phyloP scores from a whole-genome alignment of 1,140 invertebrate species.

The Chionoecetes opilio region DNA sequence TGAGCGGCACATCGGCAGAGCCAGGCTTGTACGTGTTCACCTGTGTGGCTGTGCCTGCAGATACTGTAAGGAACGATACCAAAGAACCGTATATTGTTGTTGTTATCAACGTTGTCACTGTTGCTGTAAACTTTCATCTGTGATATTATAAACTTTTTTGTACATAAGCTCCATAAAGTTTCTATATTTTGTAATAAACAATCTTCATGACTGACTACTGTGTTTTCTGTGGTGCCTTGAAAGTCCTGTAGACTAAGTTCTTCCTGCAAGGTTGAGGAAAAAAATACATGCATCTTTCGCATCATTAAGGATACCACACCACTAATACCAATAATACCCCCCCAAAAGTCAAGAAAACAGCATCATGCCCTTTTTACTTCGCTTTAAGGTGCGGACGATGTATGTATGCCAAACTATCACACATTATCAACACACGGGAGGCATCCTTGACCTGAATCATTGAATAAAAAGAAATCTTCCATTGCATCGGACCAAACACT shows the following conservation, averaged over 20 bases:
- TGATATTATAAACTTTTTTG: slow-evolving; percentile 72
- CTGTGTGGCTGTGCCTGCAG: background rate
- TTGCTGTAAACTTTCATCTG: slow-evolving; percentile 54
- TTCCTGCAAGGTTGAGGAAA: background rate
- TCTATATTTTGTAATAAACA: slow-evolving; percentile 78
- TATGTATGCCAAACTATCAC: no score
- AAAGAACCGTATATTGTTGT: slow-evolving; percentile 72
- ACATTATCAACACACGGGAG: no score
- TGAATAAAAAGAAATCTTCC: no score
- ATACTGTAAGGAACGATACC: slow-evolving; percentile 66
- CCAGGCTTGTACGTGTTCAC: background rate
- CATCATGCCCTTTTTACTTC: no score
- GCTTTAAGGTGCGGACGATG: no score
- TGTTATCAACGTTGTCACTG: slow-evolving; percentile 39
- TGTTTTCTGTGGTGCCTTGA: slow-evolving; percentile 38
- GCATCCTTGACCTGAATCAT: no score
- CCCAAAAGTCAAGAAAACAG: background rate
- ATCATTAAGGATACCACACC: background rate
- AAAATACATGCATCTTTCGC: background rate
- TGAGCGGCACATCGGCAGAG: background rate
- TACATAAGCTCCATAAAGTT: slow-evolving; percentile 70
- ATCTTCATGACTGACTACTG: slow-evolving; percentile 1
- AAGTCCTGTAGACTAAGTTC: no score
- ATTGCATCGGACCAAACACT: no score
- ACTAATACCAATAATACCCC: background rate